Evolutionary conservation across 2,113 vertebrate species (phyloP).

Genomic region (Anarrhichthys ocellatus): DNA sequence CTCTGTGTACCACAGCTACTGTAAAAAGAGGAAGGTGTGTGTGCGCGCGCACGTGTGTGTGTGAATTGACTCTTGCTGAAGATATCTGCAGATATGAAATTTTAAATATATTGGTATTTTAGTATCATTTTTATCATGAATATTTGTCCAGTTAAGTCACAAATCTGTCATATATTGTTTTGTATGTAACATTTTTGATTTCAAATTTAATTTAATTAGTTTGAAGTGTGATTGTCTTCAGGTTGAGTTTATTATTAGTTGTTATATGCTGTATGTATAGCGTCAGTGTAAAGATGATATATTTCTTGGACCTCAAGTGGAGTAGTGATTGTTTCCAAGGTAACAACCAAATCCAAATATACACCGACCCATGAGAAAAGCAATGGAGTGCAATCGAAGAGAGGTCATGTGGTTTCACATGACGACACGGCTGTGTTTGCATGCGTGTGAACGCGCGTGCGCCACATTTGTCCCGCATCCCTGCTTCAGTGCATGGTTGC

Average conservation of each 20-base stretch:
- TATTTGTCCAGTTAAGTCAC: background rate
- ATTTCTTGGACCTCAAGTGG: background rate
- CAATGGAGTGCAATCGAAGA: background rate
- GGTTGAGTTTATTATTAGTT: too few species aligned
- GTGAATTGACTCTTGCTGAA: too few species aligned
- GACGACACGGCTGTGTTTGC: background rate
- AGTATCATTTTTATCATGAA: background rate
- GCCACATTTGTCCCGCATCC: background rate
- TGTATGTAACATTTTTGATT: background rate
- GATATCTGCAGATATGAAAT: background rate
- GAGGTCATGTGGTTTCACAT: background rate
- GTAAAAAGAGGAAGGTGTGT: background rate
- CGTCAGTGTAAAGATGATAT: background rate
- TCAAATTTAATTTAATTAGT: background rate
- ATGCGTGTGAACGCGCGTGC: background rate
- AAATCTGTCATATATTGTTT: background rate
- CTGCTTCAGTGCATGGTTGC: conserved; percentile 17
- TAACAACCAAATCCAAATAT: background rate
- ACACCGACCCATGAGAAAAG: background rate
- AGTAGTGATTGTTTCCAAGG: background rate
- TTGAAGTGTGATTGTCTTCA: background rate
- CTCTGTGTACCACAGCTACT: conserved; percentile 5
- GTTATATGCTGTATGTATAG: background rate
- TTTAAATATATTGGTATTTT: background rate
- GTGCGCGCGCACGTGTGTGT: background rate